Evolutionary conservation across 2,797 vertebrate genomes (phyloP).

Genomic region (Emydoidea blandingii): DNA sequence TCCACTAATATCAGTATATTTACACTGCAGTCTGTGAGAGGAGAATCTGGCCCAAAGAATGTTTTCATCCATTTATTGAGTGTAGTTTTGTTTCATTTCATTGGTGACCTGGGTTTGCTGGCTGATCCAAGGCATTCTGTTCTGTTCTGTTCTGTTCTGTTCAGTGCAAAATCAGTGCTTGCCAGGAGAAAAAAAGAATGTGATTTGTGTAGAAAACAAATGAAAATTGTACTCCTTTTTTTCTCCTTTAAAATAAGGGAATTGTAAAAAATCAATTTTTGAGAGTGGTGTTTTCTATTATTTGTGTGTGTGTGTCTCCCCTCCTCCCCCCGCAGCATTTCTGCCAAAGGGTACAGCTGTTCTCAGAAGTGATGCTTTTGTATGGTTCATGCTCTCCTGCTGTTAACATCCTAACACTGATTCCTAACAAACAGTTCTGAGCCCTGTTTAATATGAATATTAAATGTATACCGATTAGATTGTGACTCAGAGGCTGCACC

Average conservation of each 20-base stretch:
- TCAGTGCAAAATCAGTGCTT: slow-evolving; percentile 37
- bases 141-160: slow-evolving; percentile 54
- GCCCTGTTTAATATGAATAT: not conserved
- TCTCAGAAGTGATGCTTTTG: not conserved
- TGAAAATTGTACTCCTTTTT: not conserved
- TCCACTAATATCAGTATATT: not conserved
- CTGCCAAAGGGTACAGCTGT: not conserved
- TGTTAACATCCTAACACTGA: not conserved
- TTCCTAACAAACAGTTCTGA: not conserved
- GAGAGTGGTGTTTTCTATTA: not conserved
- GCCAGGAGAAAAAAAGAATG: slow-evolving; percentile 12
- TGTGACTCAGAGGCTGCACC: not conserved
- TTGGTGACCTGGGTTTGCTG: slow-evolving; percentile 5
- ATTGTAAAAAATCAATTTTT: not conserved
- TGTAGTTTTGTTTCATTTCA: slow-evolving; percentile 48
- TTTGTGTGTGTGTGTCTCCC: not conserved
- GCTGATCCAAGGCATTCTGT: not conserved
- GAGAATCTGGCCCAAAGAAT: not conserved
- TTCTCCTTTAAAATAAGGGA: slow-evolving; percentile 7
- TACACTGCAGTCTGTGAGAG: not conserved
- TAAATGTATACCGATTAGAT: not conserved
- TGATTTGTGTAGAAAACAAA: not conserved
- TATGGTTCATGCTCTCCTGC: not conserved
- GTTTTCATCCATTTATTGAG: not conserved
- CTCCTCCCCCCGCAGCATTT: not conserved